Conservation (phyloP, 2,888 invertebrate species). For the Petrolisthes manimaculis region DNA sequence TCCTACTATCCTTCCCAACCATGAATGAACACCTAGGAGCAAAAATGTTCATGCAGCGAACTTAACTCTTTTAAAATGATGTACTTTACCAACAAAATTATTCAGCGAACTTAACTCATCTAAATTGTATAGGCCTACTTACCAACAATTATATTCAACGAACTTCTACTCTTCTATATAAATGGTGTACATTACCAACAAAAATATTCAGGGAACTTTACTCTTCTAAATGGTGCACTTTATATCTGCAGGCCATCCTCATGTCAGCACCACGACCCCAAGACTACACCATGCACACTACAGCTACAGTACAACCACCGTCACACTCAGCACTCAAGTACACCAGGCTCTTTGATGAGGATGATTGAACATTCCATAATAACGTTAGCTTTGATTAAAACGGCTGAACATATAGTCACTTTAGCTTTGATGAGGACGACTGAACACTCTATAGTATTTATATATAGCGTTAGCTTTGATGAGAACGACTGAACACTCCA, state of each 20-base stretch:
- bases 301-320: slow-evolving; percentile 39
- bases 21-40: no score
- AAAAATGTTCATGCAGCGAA: no score
- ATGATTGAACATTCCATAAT: slow-evolving; percentile 18
- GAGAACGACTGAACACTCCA: not conserved
- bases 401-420: not conserved
- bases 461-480: not conserved
- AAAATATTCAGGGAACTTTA: no score
- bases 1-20: no score
- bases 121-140: not conserved
- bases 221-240: no score
- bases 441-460: not conserved
- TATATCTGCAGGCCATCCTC: slow-evolving; percentile 36
- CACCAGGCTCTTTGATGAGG: slow-evolving; percentile 48
- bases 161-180: not conserved
- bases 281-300: slow-evolving; percentile 44
- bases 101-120: no score
- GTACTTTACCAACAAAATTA: no score
- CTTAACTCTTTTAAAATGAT: no score
- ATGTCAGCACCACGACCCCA: slow-evolving; percentile 39
- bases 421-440: no score
- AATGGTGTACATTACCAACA: not conserved
- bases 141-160: not conserved
- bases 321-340: slow-evolving; percentile 36
- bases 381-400: not conserved